Base-by-base conservation (phyloP, 2,113 vertebrate species). In the Spilogale gracilis region DNA sequence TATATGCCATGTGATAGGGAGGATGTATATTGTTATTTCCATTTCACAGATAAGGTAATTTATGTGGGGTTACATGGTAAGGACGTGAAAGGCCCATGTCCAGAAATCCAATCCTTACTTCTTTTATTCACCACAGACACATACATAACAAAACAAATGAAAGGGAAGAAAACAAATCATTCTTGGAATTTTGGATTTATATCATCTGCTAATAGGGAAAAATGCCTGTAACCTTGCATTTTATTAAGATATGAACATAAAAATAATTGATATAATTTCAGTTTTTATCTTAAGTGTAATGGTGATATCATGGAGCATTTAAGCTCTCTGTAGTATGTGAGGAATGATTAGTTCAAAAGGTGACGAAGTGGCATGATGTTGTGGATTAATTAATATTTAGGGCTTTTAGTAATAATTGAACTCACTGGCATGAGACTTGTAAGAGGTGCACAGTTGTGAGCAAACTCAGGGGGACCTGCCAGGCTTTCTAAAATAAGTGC, bases 371-470 rank as follows among this genome's bases (percentile, higher is more conserved):
- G 93, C 95, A 88, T 61, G 90, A 82, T 87, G 54, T 93, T 87
- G 27, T 84, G 97, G 96, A 94, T 97, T 98, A 98, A 98, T 98
- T 98, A 98, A 98, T 94, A 93, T 96, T 92, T 90, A 87, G 88
- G 94, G 86, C 96, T 97, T 89, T 96, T 67, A 1, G n/a, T 92
- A 97, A 80, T 21, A 80, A 88, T 67, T 94, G 80, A 97, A 27
- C 63, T 52, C 25, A 13, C 3, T 0, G 6, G 3, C 0, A 0
- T 80, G 32, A 71, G 74, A 95, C 58, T 97, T 88, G 82, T 88
- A 92, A 0, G 78, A 97, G 93, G 82, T 86, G 56, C 43, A 0
- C 83, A 92, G 96, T 96, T 96, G 96, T 52, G 27, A 97, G 97
- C 92, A 97, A 98, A 98, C 94, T 95, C 94, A 89, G 95, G 91